These are phyloP conservation scores for Dasypus novemcinctus DNA, from an alignment of 2,113 vertebrate species.

Conservation along the genomic window DNA sequence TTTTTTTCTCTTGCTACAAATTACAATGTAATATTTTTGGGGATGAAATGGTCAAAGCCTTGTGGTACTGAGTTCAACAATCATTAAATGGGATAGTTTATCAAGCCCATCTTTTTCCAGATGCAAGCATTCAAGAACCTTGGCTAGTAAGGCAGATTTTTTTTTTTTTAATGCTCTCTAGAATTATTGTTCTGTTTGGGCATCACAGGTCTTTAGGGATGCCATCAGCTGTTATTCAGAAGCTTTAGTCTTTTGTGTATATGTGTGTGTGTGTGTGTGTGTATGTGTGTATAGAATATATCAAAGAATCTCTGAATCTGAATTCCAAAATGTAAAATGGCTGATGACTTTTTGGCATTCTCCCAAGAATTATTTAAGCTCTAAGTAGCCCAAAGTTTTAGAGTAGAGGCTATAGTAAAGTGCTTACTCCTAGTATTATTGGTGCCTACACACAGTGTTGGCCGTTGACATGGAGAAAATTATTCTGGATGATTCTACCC, in stretches of 20 bases:
- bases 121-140: background rate
- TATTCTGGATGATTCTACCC: background rate
- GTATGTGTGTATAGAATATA: too few species aligned
- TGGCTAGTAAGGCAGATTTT: background rate
- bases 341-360: background rate
- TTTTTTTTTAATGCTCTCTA: background rate
- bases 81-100: background rate
- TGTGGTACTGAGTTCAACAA: background rate
- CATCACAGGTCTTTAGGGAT: background rate
- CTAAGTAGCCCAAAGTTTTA: background rate
- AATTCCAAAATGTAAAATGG: background rate
- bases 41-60: background rate
- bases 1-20: background rate
- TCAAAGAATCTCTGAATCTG: background rate
- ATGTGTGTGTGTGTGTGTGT: too few species aligned
- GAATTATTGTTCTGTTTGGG: background rate
- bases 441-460: background rate
- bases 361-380: background rate
- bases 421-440: background rate
- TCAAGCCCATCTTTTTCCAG: background rate
- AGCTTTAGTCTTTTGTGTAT: background rate
- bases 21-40: background rate
- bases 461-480: constrained; percentile 17
- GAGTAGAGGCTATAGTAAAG: background rate
- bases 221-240: background rate